These are phyloP conservation scores for Cheirogaleus major DNA, from an alignment of 2,797 vertebrate genomes.

Conservation along the genomic window DNA sequence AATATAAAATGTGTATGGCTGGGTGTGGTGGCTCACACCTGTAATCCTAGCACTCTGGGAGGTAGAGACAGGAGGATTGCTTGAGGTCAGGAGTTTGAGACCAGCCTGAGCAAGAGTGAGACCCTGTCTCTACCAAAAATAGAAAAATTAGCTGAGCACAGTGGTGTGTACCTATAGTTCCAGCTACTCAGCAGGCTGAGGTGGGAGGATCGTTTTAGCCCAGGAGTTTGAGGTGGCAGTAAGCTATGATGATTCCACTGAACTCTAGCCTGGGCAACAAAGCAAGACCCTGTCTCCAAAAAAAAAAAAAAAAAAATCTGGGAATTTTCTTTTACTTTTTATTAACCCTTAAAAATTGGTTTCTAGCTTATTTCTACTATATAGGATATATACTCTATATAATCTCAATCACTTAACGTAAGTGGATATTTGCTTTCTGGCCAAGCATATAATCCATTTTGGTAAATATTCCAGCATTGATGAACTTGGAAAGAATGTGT, in stretches of 20 bases:
- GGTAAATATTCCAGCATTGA: background rate
- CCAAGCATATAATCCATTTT: background rate
- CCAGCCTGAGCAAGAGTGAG: background rate
- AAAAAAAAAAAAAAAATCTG: background rate
- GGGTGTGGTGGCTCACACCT: no score
- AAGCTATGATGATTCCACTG: background rate
- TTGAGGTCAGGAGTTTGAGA: background rate
- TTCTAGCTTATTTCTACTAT: background rate
- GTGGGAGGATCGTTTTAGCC: background rate
- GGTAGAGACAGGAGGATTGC: no score
- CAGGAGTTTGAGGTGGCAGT: background rate
- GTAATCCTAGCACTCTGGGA: no score
- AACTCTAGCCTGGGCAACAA: background rate
- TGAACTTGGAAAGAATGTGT: background rate
- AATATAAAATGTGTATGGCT: background rate
- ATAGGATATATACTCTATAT: background rate
- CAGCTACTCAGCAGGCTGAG: background rate
- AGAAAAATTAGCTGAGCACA: background rate
- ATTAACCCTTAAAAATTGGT: background rate
- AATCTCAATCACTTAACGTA: background rate
- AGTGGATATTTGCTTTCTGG: background rate
- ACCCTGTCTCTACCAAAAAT: background rate
- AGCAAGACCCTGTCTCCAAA: background rate
- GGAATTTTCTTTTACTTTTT: slow-evolving; percentile 19
- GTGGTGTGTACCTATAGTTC: background rate